Evolutionary conservation across 2,888 invertebrate genomes (phyloP).

Genomic region (Hesperia comma): DNA sequence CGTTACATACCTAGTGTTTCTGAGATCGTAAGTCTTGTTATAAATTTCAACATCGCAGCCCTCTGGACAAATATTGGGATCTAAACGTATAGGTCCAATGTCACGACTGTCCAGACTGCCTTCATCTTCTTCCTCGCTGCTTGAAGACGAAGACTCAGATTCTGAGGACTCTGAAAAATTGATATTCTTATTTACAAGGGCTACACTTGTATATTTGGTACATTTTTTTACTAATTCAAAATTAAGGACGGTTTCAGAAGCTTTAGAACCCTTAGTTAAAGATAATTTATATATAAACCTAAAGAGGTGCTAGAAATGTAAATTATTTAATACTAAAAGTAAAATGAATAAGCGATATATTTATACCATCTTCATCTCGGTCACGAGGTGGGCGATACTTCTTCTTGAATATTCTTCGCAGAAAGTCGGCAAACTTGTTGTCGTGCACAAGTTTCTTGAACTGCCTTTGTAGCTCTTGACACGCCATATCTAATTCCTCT

Average conservation of each 20-base stretch:
- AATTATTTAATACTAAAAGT: no score
- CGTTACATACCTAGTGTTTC: slow-evolving; percentile 80
- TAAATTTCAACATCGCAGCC: slow-evolving; percentile 88
- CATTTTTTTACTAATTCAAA: no score
- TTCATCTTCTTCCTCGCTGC: slow-evolving; percentile 85
- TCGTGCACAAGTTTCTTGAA: slow-evolving; percentile 86
- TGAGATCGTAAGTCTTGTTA: slow-evolving; percentile 86
- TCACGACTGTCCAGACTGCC: slow-evolving; percentile 87
- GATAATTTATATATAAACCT: no score
- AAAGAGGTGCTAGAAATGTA: no score
- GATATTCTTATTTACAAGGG: background rate
- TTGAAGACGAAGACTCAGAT: slow-evolving; percentile 81
- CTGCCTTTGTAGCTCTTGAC: slow-evolving; percentile 72
- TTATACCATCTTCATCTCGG: slow-evolving; percentile 72
- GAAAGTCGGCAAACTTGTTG: slow-evolving; percentile 90
- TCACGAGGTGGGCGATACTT: slow-evolving; percentile 89
- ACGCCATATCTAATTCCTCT: slow-evolving; percentile 54
- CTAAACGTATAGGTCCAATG: slow-evolving; percentile 86
- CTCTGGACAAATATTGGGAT: slow-evolving; percentile 88
- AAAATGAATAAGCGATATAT: background rate
- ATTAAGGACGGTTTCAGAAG: no score
- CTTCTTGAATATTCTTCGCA: slow-evolving; percentile 92
- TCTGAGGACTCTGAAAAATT: slow-evolving; percentile 63
- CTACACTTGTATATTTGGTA: no score
- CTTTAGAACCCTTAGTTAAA: no score